Evolutionary conservation across 1,140 invertebrate species (phyloP).

Genomic region (Ips nitidus): DNA sequence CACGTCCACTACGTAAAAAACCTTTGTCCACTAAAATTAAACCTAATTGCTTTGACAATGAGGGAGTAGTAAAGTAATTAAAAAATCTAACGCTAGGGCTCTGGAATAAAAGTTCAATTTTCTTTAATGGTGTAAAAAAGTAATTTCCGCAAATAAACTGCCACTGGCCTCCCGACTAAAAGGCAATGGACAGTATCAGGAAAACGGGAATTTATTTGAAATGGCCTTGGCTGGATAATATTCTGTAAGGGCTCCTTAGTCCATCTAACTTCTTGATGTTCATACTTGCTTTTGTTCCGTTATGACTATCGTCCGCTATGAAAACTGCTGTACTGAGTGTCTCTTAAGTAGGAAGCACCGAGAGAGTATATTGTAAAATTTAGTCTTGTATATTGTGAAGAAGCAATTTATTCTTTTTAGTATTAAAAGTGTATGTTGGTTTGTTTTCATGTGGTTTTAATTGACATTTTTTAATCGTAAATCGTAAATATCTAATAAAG

Average conservation of each 20-base stretch:
- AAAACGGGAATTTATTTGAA: slow-evolving; percentile 28
- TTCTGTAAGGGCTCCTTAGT: slow-evolving; percentile 27
- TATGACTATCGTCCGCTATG: no score
- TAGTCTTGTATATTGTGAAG: no score
- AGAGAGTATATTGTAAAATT: neutral
- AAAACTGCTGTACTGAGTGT: no score
- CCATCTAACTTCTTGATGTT: slow-evolving; percentile 14
- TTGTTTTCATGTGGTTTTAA: no score
- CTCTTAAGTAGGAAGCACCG: no score
- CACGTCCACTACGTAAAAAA: neutral
- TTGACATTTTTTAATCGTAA: no score
- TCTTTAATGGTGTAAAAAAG: slow-evolving; percentile 20
- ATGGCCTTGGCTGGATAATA: slow-evolving; percentile 24
- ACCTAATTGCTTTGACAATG: no score
- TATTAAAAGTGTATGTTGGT: no score
- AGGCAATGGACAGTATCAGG: slow-evolving; percentile 28
- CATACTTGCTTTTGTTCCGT: no score
- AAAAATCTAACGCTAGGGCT: neutral
- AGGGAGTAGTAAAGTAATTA: neutral
- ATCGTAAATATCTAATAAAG: slow-evolving; percentile 13
- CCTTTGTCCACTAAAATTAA: no score
- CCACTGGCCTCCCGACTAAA: slow-evolving; percentile 14
- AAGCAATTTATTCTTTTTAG: no score
- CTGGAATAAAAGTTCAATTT: slow-evolving; percentile 1
- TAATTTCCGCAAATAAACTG: slow-evolving; percentile 30